Evolutionary conservation across 2,888 invertebrate species (phyloP), one percentile per base, ranked within the genome.

Genomic region (Eretmocerus hayati): DNA sequence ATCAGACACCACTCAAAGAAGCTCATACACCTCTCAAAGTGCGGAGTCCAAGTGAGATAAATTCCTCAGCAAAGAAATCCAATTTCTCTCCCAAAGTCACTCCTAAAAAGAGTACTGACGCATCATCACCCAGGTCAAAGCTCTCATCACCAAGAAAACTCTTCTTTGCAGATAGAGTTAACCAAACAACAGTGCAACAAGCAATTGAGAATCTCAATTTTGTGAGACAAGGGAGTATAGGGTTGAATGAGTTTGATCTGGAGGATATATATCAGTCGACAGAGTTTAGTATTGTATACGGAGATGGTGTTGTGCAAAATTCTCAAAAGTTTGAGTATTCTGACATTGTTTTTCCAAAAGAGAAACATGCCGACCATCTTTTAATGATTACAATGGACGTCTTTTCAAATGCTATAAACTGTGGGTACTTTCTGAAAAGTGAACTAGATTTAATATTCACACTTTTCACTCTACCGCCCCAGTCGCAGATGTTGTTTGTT

Each of bases 391-490:
- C 68, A 23, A 44, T 59, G 1, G 56, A 56, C 11, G 66, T 68
- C 4, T 60, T 69, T 22, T 57, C 59, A 1, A 62, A 65, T 43
- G 58, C 61, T 3, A 37, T 61, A 2, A 69, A 70, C 48, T 69
- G 68, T 35, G 65, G 64, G 9, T 70, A 70, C 49, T 70, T 69
- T 30, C 30, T 56, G n/a, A 50, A 58, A 20, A 19, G 49, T 1
- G 69, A 69, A 49, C 31, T 65, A 2, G 59, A 66, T 47, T 52
- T 49, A 4, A 46, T 68, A 46, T 67, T 62, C 49, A 52, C 54
- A 0, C 53, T 63, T 5, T 38, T 69, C 11, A 61, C 59, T 0
- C 43, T 69, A 13, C 56, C 57, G 3, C 22, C 22, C 3, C 35
- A 57, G 11, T 62, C 65, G 0, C 67, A 68, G 54, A 63, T 58